Evolutionary conservation across 2,797 vertebrate species (phyloP), one percentile per base, ranked within the genome.

Genomic region (Eutrigla gurnardus): DNA sequence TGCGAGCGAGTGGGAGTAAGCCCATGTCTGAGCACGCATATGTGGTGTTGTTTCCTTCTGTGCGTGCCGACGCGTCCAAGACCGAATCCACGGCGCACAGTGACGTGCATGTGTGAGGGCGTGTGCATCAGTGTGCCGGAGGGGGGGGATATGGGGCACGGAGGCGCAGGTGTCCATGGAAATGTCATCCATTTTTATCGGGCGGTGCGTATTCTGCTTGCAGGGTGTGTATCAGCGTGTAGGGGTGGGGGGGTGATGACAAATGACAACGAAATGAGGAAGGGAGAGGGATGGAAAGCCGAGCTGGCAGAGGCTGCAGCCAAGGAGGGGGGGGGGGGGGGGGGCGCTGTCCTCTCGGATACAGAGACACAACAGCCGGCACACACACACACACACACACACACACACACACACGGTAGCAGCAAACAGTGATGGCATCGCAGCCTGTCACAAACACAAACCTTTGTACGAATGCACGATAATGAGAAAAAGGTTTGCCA

Each of bases 221-320:
- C 57, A 25, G 39, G 5, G 61, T 6, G 80, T 14, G 74, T 65
- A 35, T 69, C 59, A 17, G 69, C 25, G 73, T 61, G 69, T 36
- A 65, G 49, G 50, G 32, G 10, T n/a, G 62, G 60, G 67, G 43
- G 65, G 77, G 73, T 75, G 80, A 69, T 83, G 81, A 90, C 89
- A 89, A 90, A 92, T 76, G 84, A 89, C 77, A 87, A 88, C 87
- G 82, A 89, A 88, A 89, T 73, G 86, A 89, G 82, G 75, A 70
- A 78, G 76, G 82, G 73, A 52, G 73, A 71, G 70, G 79, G 73
- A 80, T 65, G 86, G 76, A 75, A 75, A 80, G 68, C 71, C 55
- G 73, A 80, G 80, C 80, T 87, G 89, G 85, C 82, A 85, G 63
- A 69, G 63, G 49, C 63, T 65, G 78, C 70, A 77, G 87, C 73